Percentiles rank a stretch among this genome's conserved stretches.
These are phyloP conservation scores for Plectrocnemia conspersa DNA, from an alignment of 1,140 invertebrate species.

Conservation along the genomic window DNA sequence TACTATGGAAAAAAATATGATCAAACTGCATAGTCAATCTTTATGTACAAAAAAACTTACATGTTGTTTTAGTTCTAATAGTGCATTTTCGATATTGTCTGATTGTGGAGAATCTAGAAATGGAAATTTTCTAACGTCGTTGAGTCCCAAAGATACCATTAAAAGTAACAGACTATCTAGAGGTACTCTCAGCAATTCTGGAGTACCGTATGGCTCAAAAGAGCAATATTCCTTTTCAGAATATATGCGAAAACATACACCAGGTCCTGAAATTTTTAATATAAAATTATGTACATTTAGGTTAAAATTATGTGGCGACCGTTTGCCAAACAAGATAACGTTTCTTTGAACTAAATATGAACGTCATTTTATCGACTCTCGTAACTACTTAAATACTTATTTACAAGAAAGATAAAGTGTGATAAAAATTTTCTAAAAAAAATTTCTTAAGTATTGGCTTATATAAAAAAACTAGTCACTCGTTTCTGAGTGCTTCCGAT, in stretches of 20 bases:
- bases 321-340: no score
- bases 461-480: no score
- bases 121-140: constrained; percentile 87
- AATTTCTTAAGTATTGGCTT: no score
- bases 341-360: no score
- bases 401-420: no score
- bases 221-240: constrained; percentile 63
- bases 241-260: constrained; percentile 81
- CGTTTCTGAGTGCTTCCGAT: no score
- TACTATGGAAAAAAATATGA: constrained; percentile 54
- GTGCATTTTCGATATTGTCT: constrained; percentile 80
- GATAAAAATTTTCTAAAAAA: no score
- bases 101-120: constrained; percentile 87
- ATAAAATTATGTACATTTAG: no score
- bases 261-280: constrained; percentile 63
- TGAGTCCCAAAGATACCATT: constrained; percentile 93
- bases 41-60: constrained; percentile 49
- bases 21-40: constrained; percentile 3
- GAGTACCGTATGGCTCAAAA: constrained; percentile 77
- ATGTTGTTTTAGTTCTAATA: constrained; percentile 83
- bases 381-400: no score
- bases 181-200: constrained; percentile 89
- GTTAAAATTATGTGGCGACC: no score
- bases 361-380: no score
- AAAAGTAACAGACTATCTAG: constrained; percentile 89